Conservation (phyloP, 2,113 vertebrate species). For the Platanista minor region DNA sequence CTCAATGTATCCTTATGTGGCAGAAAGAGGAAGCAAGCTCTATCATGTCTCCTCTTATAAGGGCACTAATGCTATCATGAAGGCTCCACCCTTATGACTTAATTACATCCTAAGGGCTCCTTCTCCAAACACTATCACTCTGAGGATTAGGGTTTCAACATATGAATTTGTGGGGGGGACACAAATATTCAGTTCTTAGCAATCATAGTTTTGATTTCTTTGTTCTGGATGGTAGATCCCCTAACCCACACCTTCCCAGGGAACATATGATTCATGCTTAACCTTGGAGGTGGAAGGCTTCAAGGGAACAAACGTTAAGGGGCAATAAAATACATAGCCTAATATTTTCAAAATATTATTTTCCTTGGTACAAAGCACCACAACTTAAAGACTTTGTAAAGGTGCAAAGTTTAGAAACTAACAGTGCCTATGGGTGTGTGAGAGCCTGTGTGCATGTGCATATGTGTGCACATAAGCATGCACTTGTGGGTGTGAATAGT, state of each 20-base stretch:
- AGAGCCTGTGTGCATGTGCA: background rate
- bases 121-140: background rate
- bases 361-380: background rate
- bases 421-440: background rate
- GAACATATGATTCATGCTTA: background rate
- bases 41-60: background rate
- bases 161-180: background rate
- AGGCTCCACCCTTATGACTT: background rate
- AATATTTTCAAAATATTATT: constrained; percentile 9
- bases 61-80: background rate
- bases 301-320: background rate
- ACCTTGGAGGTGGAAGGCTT: background rate
- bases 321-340: background rate
- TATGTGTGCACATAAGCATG: too few relatives aligned
- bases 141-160: background rate
- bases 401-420: background rate
- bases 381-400: background rate
- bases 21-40: background rate
- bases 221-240: background rate
- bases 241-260: background rate
- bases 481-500: background rate
- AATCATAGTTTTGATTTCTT: background rate
- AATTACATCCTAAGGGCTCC: background rate
- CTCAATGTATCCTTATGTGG: background rate
- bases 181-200: background rate